Evolutionary conservation across 1,140 invertebrate species (phyloP).

Genomic region (Ceratoteleas bidentatus): DNA sequence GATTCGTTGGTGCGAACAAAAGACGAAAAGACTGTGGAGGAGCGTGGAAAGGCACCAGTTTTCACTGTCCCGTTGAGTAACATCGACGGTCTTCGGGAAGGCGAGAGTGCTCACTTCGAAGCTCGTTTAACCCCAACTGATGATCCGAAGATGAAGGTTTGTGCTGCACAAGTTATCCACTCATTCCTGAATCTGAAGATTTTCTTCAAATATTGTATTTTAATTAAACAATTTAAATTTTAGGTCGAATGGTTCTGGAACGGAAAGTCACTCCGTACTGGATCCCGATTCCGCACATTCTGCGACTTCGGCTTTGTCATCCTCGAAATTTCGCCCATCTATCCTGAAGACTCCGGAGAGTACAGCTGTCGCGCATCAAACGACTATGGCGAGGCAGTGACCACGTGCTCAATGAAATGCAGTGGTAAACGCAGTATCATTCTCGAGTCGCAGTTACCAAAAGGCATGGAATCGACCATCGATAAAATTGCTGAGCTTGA

Average conservation of each 20-base stretch:
- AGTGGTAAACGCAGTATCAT: constrained; percentile 95
- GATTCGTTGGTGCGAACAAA: constrained; percentile 89
- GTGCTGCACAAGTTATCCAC: too few species aligned
- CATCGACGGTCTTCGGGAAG: constrained; percentile 91
- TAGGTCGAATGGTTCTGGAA: constrained; percentile 97
- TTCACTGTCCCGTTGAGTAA: constrained; percentile 95
- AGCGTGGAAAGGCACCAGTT: constrained; percentile 90
- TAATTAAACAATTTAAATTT: constrained; percentile 20
- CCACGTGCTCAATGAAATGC: constrained; percentile 94
- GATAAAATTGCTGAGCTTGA: constrained; percentile 96
- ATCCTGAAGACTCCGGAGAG: constrained; percentile 96
- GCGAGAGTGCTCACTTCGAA: constrained; percentile 97
- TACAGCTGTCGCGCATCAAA: constrained; percentile 95
- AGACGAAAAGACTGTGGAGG: constrained; percentile 87
- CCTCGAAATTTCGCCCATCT: constrained; percentile 96
- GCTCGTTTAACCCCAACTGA: constrained; percentile 94
- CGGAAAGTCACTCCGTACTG: constrained; percentile 93
- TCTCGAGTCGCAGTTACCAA: constrained; percentile 93
- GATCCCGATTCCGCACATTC: constrained; percentile 95
- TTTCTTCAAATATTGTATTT: too few species aligned
- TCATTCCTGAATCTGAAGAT: too few species aligned
- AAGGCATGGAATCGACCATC: constrained; percentile 95
- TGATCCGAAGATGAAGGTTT: constrained; percentile 94
- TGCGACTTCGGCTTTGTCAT: constrained; percentile 98
- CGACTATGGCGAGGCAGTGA: constrained; percentile 96